A percentile compares a stretch with the other conserved stretches of the same genome.
phyloP scores from a whole-genome alignment of 2,888 invertebrate species.

The Cryptus armator region DNA sequence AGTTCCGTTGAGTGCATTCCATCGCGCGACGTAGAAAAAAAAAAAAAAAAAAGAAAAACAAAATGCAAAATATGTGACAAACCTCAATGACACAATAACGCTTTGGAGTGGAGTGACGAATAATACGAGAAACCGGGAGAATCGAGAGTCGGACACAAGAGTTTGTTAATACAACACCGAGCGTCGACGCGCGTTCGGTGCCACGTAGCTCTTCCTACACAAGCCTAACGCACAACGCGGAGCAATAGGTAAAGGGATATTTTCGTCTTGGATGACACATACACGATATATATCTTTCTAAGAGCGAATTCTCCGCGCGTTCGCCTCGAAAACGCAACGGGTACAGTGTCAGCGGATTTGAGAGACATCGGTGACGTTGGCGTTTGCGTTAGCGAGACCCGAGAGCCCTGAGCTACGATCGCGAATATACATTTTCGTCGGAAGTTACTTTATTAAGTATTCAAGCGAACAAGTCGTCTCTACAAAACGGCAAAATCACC shows the following conservation, averaged over 20 bases:
- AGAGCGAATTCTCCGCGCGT: conserved; percentile 34
- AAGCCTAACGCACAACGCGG: background rate
- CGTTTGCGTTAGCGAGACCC: conserved; percentile 58
- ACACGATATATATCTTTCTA: conserved; percentile 18
- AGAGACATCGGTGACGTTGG: conserved; percentile 75
- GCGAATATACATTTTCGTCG: conserved; percentile 24
- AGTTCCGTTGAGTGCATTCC: no score
- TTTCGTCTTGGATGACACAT: conserved; percentile 77
- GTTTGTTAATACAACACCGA: background rate
- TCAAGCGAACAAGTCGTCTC: background rate
- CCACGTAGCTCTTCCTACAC: background rate
- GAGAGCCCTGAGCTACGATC: conserved; percentile 2
- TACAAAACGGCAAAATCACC: background rate
- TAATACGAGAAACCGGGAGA: no score
- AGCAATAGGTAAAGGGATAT: conserved; percentile 74
- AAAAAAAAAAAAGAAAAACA: no score
- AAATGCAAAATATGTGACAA: no score
- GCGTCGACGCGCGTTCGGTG: background rate
- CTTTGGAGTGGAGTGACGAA: no score
- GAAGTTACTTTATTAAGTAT: conserved; percentile 26
- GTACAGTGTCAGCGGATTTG: conserved; percentile 67
- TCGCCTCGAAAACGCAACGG: conserved; percentile 37
- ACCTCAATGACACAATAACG: no score
- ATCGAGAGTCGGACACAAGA: no score
- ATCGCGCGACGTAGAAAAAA: no score